These are phyloP conservation scores for Buceros bicornis DNA, from an alignment of 2,797 vertebrate genomes.

Conservation along the genomic window DNA sequence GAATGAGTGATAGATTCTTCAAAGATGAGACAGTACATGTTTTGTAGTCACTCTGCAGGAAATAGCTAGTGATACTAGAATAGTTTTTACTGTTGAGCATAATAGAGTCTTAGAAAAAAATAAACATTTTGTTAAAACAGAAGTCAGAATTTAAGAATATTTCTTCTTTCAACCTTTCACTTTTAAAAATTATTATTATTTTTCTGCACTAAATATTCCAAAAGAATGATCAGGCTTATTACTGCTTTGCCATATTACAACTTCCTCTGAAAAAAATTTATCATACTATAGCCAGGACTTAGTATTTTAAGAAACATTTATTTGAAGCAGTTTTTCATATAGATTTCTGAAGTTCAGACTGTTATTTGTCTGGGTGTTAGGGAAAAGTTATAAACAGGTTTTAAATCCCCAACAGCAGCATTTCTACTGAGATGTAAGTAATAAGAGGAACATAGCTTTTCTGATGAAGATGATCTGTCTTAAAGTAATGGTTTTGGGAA, in stretches of 20 bases:
- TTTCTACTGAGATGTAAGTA: constrained; percentile 2
- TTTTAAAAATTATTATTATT: not conserved
- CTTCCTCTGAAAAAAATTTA: not conserved
- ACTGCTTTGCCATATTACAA: not conserved
- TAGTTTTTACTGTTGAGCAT: not conserved
- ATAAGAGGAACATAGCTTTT: constrained; percentile 9
- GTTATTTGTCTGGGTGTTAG: not conserved
- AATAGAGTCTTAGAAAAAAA: not conserved
- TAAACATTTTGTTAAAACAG: not conserved
- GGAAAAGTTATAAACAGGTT: constrained; percentile 10
- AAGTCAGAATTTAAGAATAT: not conserved
- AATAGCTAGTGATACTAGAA: not conserved
- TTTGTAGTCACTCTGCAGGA: not conserved
- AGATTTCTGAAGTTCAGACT: not conserved
- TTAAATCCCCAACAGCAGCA: constrained; percentile 11
- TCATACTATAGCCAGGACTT: not conserved
- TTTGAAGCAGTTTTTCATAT: not conserved
- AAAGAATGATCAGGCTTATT: not conserved
- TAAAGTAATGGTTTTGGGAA: constrained; percentile 12
- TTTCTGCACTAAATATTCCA: not conserved
- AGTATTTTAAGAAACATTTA: not conserved
- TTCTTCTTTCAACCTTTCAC: not conserved
- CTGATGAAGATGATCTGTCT: constrained; percentile 6
- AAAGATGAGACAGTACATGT: not conserved
- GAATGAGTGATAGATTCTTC: not conserved